Conservation (phyloP, 2,113 vertebrate genomes). For the Megaceryle maxima region DNA sequence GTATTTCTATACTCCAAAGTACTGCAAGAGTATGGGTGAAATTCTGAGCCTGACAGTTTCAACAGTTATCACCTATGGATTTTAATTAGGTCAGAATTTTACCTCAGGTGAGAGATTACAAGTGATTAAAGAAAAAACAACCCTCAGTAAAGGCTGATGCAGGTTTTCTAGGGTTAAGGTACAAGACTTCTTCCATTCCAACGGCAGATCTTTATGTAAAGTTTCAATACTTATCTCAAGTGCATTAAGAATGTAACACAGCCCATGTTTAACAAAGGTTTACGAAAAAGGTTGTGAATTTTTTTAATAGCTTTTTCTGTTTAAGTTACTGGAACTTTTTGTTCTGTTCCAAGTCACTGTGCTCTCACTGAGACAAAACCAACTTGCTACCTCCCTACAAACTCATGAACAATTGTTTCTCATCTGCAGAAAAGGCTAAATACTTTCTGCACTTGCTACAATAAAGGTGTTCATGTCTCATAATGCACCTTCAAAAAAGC, state of each 20-base stretch:
- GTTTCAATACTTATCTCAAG: neutral
- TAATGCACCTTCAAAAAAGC: neutral
- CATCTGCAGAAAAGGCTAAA: neutral
- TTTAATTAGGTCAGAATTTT: slow-evolving; percentile 8
- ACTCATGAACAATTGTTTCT: neutral
- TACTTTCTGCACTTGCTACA: neutral
- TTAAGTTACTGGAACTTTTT: neutral
- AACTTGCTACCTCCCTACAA: neutral
- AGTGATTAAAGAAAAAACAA: neutral
- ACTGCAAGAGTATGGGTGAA: neutral
- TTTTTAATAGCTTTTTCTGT: neutral
- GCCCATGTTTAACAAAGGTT: neutral
- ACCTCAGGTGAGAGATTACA: neutral
- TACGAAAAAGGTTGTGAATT: neutral
- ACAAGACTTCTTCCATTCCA: neutral
- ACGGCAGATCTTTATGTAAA: neutral
- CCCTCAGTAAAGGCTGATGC: neutral
- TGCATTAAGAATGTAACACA: neutral
- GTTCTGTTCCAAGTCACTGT: neutral
- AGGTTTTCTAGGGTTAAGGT: neutral
- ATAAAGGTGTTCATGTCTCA: neutral
- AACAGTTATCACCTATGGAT: neutral
- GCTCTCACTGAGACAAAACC: neutral
- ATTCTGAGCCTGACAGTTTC: neutral
- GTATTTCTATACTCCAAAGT: neutral